phyloP scores from a whole-genome alignment of 2,113 vertebrate species.

The Lichenostomus cassidix region DNA sequence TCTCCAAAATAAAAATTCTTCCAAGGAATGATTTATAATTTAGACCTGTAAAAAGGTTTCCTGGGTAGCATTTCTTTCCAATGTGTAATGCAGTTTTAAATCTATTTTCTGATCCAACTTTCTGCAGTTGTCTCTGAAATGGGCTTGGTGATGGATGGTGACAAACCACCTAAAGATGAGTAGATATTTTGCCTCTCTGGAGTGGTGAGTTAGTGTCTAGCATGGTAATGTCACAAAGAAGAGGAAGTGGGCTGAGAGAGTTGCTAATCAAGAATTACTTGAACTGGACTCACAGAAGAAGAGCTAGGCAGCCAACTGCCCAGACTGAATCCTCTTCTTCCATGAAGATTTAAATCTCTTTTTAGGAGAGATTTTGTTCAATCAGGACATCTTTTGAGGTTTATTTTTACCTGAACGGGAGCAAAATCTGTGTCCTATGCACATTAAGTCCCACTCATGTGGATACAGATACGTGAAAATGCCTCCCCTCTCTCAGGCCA shows the following conservation, averaged over 20 bases:
- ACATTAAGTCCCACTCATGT: not conserved
- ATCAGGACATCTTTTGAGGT: not conserved
- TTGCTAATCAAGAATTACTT: not conserved
- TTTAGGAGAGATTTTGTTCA: not conserved
- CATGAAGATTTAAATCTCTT: not conserved
- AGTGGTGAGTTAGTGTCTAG: constrained; percentile 8
- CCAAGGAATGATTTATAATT: constrained; percentile 23
- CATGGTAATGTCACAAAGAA: not conserved
- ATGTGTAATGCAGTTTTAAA: constrained; percentile 31
- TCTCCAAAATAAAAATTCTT: constrained; percentile 22
- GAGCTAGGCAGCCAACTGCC: not conserved
- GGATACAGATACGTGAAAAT: fast-evolving
- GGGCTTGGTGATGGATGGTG: not conserved
- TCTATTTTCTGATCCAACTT: constrained; percentile 14
- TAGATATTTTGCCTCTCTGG: constrained; percentile 15
- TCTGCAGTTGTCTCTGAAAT: constrained; percentile 25
- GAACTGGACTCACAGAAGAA: not conserved
- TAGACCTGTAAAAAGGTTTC: constrained; percentile 15
- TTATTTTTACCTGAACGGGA: not conserved
- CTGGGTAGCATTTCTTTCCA: constrained; percentile 29
- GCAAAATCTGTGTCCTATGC: not conserved
- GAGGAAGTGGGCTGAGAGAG: not conserved
- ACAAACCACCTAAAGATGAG: not conserved
- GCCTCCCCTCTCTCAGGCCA: not conserved
- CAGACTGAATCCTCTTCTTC: not conserved